Base-by-base conservation (phyloP, 2,113 vertebrate species). In the Pongo abelii region DNA sequence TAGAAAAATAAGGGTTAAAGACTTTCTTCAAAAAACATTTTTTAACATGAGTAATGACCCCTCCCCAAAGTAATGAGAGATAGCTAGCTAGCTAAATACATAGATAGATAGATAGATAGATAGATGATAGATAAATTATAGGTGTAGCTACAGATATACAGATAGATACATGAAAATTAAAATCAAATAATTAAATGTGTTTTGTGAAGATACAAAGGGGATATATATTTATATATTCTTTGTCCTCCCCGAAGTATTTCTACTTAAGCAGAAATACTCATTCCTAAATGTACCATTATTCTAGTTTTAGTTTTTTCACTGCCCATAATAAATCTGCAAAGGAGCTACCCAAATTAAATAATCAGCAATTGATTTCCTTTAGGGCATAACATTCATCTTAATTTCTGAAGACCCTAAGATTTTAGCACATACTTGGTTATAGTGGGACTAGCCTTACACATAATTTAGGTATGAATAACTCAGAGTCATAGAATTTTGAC, bases 1-100 rank as follows among this genome's bases (percentile, higher is more conserved):
- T 64, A 88, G 80, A 80, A 85, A 94, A 88, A 83, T 74, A 92
- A 84, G 77, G 8, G 80, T 70, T 94, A 87, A 61, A 4, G 23
- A 85, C 84, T 27, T 74, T 93, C 61, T 88, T 92, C 59, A 67
- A 57, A 89, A 89, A 79, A 14, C 4, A 40, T 8, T 46, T 83
- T 95, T 40, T 8, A 91, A 74, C 10, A 27, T 69, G 52, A 89
- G 5, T 32, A 93, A 90, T 87, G 30, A 74, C 13, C 70, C 20
- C 1, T 95, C 7, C 5, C 23, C n/a, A 70, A 91, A 91, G 12
- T 48, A 93, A 64, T 46, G 22, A 91, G 11, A 64, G 27, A 64
- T 13, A 64, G 27, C 2, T 30, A 64, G 61, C 11, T 64, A 64
- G 61, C 27, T 64, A 64, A 30, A 27, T 43, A 43, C 10, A 40